These are phyloP conservation scores for Tenthredo amoena DNA, from an alignment of 2,888 invertebrate genomes.

Conservation along the genomic window DNA sequence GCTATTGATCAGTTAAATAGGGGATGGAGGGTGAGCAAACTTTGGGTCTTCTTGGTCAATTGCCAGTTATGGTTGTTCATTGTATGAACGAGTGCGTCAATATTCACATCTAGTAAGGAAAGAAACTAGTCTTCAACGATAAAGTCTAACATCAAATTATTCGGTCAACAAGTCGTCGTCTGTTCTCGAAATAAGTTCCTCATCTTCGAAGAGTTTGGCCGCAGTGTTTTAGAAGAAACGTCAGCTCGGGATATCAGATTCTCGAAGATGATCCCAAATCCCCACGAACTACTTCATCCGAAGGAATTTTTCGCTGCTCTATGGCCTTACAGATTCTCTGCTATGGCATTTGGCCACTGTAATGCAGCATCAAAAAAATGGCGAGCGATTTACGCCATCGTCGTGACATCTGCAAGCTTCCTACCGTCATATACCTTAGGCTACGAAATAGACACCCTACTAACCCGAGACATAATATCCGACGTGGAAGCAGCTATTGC, in stretches of 20 bases:
- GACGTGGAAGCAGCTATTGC: background rate
- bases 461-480: background rate
- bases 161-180: background rate
- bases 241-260: background rate
- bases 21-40: background rate
- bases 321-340: conserved; percentile 21
- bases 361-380: background rate
- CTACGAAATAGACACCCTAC: background rate
- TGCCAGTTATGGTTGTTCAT: background rate
- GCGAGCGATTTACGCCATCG: background rate
- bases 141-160: background rate
- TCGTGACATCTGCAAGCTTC: background rate
- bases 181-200: background rate
- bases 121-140: background rate
- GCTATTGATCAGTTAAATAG: background rate
- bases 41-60: background rate
- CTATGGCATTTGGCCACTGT: conserved; percentile 24
- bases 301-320: background rate
- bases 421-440: background rate
- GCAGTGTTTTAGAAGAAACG: background rate
- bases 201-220: background rate
- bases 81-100: background rate
- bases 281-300: background rate
- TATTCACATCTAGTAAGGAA: background rate
- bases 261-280: conserved; percentile 5